Base-by-base conservation (phyloP, 1,140 invertebrate genomes). In the Oreohelix idahoensis region DNA sequence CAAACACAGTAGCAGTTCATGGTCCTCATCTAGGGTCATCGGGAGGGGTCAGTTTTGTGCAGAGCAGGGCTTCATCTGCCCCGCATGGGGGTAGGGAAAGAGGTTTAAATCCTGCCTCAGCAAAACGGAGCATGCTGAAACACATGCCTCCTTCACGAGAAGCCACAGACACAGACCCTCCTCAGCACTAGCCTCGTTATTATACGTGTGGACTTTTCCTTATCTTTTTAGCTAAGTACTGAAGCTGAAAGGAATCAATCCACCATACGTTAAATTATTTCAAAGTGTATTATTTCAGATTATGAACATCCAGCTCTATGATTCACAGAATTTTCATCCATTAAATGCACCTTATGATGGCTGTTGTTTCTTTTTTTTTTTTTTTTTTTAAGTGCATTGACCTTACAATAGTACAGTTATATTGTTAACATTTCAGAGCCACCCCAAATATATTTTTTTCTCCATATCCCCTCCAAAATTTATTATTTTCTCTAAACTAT, bases 101-200 rank as follows among this genome's bases (percentile, higher is more conserved):
- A 73, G 71, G 86, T 58, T 71, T 90, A 45, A 90, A 89, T 79
- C 86, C 89, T 36, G 87, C 88, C 49, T 86, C 88, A 71, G 89
- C 87, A 35, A 90, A 90, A 83, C 86, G 88, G 58, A 88, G 86
- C 82, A 87, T 90, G 88, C 88, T 89, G 78, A 90, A 90, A 79
- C 89, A 89, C 83, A 85, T 90, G 83, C 87, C 88, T 70, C 85
- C 88, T 49, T 84, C 85, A 49, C 83, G 86, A 74, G 85, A 84
- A 66, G 85, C 87, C 32, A 87, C 87, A 66, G 89, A 89, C 80
- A 84, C 86, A 45, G 89, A 90, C 69, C 89, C 89, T 39, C 88
- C 89, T 29, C 89, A 87, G 42, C 88, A 90, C 49, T 90, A 88
- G 84, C 38, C 71, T 69, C 32, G 2, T 1, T 26, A 5, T 5